Evolutionary conservation across 1,140 invertebrate species (phyloP), one percentile per base, ranked within the genome.

Genomic region (Brachionus paranguensis): DNA sequence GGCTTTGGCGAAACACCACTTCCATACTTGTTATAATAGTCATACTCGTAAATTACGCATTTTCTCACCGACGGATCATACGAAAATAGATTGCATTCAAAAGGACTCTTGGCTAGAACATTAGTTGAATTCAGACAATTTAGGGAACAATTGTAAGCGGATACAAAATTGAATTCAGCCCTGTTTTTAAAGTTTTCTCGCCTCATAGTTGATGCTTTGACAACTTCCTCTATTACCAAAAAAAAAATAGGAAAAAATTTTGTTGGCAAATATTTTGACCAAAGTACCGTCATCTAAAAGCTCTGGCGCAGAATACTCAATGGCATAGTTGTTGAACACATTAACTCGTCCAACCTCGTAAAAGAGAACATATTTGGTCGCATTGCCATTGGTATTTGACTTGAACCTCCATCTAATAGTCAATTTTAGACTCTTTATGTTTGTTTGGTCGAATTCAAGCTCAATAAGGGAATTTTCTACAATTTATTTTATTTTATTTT

Each of bases 21-120:
- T 45, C 8, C 10, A 43, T 43, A 60, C 55, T 33, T 79, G 27
- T 79, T 60, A n/a, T 27, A 45, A 64, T 45, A 81, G 27, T 81
- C 78, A 27, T 81, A 81, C 33, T 81, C 33, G 24, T 81, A 81
- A 64, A 81, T 53, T 12, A 81, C 78, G 14, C 78, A 81, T 68
- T 45, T 60, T 17, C 14, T 43, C 27, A 47, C 11, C 7, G 33
- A 45, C 0, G 78, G 78, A 41, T 81, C 78, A 68, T 81, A 68
- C 6, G 33, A 68, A 64, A 37, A 81, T 20, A 81, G n/a, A 20
- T 81, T 81, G 41, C 78, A 81, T 33, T 81, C 53, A 29, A 81
- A 81, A 45, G 27, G 53, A 64, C 33, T 64, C 10, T 81, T 81
- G 24, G 24, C 10, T 64, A 45, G 37, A 45, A 43, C 20, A 45